phyloP scores from a whole-genome alignment of 2,888 invertebrate genomes.

The Zaprionus obscuricornis region DNA sequence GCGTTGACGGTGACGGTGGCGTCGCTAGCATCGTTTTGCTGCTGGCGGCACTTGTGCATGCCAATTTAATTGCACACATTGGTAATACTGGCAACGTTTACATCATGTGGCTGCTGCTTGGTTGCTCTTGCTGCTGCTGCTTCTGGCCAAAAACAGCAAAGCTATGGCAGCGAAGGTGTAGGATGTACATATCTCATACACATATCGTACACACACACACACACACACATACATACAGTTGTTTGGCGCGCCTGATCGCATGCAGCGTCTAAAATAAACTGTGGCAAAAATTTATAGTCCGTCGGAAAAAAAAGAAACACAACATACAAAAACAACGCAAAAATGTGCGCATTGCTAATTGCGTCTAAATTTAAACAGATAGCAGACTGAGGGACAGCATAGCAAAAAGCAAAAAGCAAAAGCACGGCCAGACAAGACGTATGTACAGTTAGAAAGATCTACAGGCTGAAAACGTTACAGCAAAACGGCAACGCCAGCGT shows the following conservation, averaged over 20 bases:
- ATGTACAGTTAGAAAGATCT: too few relatives aligned
- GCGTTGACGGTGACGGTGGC: slow-evolving; percentile 15
- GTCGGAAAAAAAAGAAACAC: slow-evolving; percentile 31
- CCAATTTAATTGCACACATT: slow-evolving; percentile 76
- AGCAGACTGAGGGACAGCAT: slow-evolving; percentile 15
- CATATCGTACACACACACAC: slow-evolving; percentile 24
- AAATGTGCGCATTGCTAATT: slow-evolving; percentile 76
- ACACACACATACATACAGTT: slow-evolving; percentile 32
- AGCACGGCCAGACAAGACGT: slow-evolving; percentile 25
- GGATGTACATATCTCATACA: slow-evolving; percentile 61
- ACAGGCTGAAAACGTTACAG: slow-evolving; percentile 31
- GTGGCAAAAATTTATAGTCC: slow-evolving; percentile 69
- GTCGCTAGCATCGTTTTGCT: too few relatives aligned
- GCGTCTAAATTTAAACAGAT: slow-evolving; percentile 68
- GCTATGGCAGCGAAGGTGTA: slow-evolving; percentile 57
- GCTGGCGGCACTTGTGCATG: slow-evolving; percentile 73
- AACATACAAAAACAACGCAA: slow-evolving; percentile 37
- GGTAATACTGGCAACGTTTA: slow-evolving; percentile 63
- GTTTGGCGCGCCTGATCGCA: slow-evolving; percentile 59
- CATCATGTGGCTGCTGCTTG: slow-evolving; percentile 57
- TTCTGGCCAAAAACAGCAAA: slow-evolving; percentile 70
- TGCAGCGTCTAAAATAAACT: slow-evolving; percentile 73
- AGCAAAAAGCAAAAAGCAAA: neutral
- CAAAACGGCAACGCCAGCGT: slow-evolving; percentile 28
- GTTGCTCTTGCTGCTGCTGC: slow-evolving; percentile 14